Evolutionary conservation across 2,113 vertebrate species (phyloP).

Genomic region (Acrocephalus arundinaceus): DNA sequence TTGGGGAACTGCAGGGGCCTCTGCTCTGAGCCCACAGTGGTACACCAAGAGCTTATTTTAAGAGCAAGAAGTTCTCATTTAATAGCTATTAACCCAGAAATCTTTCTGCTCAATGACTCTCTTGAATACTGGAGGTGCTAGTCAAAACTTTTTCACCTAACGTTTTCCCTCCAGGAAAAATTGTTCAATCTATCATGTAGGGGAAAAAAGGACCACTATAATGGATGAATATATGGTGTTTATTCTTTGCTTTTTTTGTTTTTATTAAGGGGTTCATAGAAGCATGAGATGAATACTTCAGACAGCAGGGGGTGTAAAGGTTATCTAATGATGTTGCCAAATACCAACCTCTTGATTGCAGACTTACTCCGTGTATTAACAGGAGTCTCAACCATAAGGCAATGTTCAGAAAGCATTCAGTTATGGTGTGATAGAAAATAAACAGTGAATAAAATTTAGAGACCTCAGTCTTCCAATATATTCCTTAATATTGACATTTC

Average conservation of each 20-base stretch:
- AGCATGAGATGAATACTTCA: neutral
- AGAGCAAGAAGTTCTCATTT: neutral
- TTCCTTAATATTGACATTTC: neutral
- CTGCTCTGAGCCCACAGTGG: fast-evolving
- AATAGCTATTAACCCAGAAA: neutral
- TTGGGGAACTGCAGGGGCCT: neutral
- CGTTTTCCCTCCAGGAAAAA: neutral
- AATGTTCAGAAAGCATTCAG: neutral
- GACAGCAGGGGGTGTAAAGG: fast-evolving
- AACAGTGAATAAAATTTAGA: neutral
- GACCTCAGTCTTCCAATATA: neutral
- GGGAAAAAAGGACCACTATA: neutral
- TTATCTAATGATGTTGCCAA: neutral
- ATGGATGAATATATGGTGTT: neutral
- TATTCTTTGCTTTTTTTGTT: neutral
- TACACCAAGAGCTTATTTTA: neutral
- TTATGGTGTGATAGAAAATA: neutral
- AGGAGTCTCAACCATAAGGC: neutral
- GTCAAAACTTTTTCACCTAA: neutral
- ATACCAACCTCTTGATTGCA: neutral
- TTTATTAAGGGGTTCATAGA: neutral
- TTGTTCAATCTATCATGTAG: neutral
- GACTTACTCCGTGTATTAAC: neutral
- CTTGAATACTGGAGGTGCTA: neutral
- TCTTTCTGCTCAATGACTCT: neutral